Evolutionary conservation across 2,113 vertebrate genomes (phyloP), one percentile per base, ranked within the genome.

Genomic region (Dipodomys spectabilis): DNA sequence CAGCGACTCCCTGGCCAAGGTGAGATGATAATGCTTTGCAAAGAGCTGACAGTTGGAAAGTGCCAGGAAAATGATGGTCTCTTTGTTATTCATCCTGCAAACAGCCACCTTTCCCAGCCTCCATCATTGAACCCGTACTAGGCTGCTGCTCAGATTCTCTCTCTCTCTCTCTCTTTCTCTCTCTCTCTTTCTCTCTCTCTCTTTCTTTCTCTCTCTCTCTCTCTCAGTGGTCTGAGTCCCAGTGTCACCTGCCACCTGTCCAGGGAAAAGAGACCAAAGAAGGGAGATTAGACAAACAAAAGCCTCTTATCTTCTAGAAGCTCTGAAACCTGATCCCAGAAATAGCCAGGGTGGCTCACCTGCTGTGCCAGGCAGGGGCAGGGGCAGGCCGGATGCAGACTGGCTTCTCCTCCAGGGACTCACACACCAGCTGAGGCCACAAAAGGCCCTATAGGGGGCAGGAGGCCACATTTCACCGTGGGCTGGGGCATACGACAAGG

Each of bases 251-350:
- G 88, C 79, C 88, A 90, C 88, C 90, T 92, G 94, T 73, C 74
- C n/a, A 16, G 9, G 28, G 67, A 57, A 30, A 35, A 45, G 57
- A 60, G 16, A 45, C 57, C 18, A 1, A 10, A 73, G 8, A 45
- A 64, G 69, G 39, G 28, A 60, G 9, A 67, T 78, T 80, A 82
- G 69, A 32, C 84, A 67, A 78, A 97, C 82, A 94, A 95, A 95
- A 95, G 82, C 74, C 11, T n/a, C 23, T 95, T 87, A 81, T 87
- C 73, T 62, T 82, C 78, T 71, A 65, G 39, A 32, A 85, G 84
- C 82, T 68, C 86, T 93, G 96, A 96, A 96, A 97, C 25, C 69
- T 28, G 91, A 97, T 45, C 75, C 79, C 23, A 6, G 65, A 32
- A 69, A 72, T 53, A 95, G 86, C 71, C 60, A 39, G 81, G 84